Conservation (phyloP, 2,888 invertebrate species). For the Loripinus fragilis region DNA sequence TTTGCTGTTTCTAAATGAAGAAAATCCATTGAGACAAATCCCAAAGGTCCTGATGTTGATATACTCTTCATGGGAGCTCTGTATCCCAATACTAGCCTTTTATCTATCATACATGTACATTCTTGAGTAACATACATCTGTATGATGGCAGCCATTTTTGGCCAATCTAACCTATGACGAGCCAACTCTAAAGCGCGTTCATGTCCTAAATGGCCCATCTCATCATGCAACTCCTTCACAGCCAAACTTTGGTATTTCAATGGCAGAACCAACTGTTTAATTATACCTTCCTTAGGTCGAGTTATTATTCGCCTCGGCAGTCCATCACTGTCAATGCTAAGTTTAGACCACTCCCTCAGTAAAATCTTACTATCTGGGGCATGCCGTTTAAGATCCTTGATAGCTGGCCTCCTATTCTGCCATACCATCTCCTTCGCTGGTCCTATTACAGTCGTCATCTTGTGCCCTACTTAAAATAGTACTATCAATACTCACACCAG, state of each 20-base stretch:
- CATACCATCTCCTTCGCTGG: not conserved
- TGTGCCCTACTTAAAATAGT: slow-evolving; percentile 9
- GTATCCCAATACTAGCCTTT: slow-evolving; percentile 1
- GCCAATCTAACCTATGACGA: slow-evolving; percentile 40
- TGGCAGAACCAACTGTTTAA: slow-evolving; percentile 36
- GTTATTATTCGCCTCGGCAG: not conserved
- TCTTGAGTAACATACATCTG: slow-evolving; percentile 20
- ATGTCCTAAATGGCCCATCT: slow-evolving; percentile 33
- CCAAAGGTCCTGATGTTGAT: slow-evolving; percentile 23
- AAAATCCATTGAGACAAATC: slow-evolving; percentile 34
- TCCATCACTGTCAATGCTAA: slow-evolving; percentile 7
- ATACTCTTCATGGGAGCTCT: slow-evolving; percentile 26
- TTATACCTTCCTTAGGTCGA: not conserved
- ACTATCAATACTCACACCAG: slow-evolving; percentile 4
- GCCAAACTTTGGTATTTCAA: slow-evolving; percentile 24
- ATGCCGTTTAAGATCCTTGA: not conserved
- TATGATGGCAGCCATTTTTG: slow-evolving; percentile 32
- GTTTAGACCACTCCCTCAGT: slow-evolving; percentile 28
- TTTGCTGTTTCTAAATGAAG: slow-evolving; percentile 31
- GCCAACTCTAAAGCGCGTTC: slow-evolving; percentile 29
- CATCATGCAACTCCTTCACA: slow-evolving; percentile 26
- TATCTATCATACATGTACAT: slow-evolving; percentile 29
- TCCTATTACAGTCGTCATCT: slow-evolving; percentile 16
- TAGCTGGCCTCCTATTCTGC: slow-evolving; percentile 1
- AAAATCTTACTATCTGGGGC: not conserved